Percentiles rank a stretch among this genome's conserved stretches.
Conservation (phyloP, 2,797 vertebrate species). For the Lacerta viridis region DNA sequence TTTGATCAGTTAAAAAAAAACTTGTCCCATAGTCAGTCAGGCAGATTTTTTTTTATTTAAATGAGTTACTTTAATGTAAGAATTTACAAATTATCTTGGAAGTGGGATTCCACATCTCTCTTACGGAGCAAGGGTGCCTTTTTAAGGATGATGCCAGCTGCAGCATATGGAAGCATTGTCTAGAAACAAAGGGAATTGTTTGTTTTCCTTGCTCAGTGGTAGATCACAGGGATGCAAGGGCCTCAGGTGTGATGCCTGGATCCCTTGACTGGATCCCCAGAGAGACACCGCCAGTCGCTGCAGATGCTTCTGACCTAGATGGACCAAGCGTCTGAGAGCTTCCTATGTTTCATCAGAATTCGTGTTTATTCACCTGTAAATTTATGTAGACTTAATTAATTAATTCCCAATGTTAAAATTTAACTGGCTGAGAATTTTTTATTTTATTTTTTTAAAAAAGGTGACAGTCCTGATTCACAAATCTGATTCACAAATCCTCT, state of each 20-base stretch:
- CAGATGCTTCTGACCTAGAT: not conserved
- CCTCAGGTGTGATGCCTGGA: not conserved
- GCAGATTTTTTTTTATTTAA: not conserved
- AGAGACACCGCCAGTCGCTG: not conserved
- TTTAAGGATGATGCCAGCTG: not conserved
- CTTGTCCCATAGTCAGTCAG: not conserved
- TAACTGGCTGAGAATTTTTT: not conserved
- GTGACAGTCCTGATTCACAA: not conserved
- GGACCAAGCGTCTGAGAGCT: not conserved
- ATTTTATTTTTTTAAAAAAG: too few species aligned
- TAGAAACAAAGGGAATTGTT: not conserved
- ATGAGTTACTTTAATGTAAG: not conserved
- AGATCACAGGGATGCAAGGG: not conserved
- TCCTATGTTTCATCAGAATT: not conserved
- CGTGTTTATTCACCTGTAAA: not conserved
- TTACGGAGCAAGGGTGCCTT: not conserved
- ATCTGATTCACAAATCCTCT: not conserved
- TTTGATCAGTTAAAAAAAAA: not conserved
- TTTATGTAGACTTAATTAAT: not conserved
- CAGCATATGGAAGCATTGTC: not conserved
- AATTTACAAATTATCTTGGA: not conserved
- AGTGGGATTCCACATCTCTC: not conserved
- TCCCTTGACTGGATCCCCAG: not conserved
- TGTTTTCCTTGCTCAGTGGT: not conserved
- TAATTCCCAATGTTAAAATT: not conserved